These are phyloP conservation scores for Syngnathus scovelli DNA, from an alignment of 2,113 vertebrate species.

Conservation along the genomic window DNA sequence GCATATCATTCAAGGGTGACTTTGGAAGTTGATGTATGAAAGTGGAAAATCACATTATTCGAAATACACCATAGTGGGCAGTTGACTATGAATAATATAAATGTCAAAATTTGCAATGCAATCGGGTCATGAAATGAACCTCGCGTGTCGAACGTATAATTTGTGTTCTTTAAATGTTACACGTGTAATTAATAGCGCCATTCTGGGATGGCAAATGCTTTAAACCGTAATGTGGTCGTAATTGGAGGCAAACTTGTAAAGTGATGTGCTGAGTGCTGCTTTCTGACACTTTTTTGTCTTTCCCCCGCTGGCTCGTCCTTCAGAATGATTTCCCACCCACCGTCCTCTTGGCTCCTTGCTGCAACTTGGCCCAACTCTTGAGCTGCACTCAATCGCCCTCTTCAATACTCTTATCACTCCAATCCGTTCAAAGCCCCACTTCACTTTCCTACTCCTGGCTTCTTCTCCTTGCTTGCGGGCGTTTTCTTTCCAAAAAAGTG, in stretches of 20 bases:
- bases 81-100: too few relatives aligned
- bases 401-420: constrained; percentile 33
- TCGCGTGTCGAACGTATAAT: neutral
- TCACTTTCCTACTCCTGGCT: constrained; percentile 18
- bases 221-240: neutral
- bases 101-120: neutral
- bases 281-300: neutral
- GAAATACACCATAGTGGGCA: neutral
- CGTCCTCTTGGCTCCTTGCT: neutral
- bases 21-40: neutral
- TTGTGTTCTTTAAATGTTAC: neutral
- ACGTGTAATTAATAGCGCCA: neutral
- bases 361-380: neutral
- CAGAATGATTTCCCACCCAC: neutral
- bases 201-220: neutral
- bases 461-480: constrained; percentile 15
- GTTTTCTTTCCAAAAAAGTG: constrained; percentile 26
- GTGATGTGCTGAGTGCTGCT: constrained; percentile 1
- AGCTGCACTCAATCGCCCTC: constrained; percentile 20
- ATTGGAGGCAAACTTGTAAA: neutral
- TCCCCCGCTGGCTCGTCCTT: neutral
- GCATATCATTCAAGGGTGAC: neutral
- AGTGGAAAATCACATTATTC: too few relatives aligned
- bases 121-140: neutral
- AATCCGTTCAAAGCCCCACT: constrained; percentile 17